Evolutionary conservation across 2,797 vertebrate species (phyloP), one percentile per base, ranked within the genome.

Genomic region (Molossus molossus): DNA sequence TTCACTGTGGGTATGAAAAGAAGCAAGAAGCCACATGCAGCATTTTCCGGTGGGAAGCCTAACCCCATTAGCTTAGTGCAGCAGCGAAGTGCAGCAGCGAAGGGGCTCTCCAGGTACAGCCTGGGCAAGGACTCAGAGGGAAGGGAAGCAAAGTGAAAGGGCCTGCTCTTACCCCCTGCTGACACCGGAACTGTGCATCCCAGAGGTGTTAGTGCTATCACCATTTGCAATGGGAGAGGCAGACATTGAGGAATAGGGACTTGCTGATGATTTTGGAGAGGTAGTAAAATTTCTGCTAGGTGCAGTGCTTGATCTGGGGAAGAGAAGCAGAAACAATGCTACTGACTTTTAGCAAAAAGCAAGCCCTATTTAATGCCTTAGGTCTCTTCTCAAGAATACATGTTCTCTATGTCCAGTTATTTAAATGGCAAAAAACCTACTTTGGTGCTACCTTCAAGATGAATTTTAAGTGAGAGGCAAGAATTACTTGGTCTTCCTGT

Each of bases 271-370:
- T 98, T 99, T 99, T 97, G 99, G 99, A 98, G 99, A 99, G 98
- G 99, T 99, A 98, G 99, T 99, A 98, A 99, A 99, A 98, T 99
- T 99, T 98, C 99, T 99, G 95, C 99, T 99, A 98, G 99, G 98
- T 94, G 99, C 99, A 98, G 99, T 99, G 98, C 99, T 99, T 97
- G 99, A 99, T 98, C 99, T 99, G 98, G 75, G 96, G 96, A 96
- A 96, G 97, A 97, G 96, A 97, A 97, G 97, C 70, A 98, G 97
- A 98, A 97, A 98, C 84, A 98, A 93, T 10, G 93, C 97, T 91
- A 95, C 97, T 95, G 92, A 96, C 75, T 96, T 95, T 97, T 73
- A 95, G 93, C 58, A 96, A 67, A 87, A 33, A 20, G 77, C 9
- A 37, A 97, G 95, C 91, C 60, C 94, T 62, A 79, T 21, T 79